Percentiles rank a stretch among this genome's conserved stretches.
phyloP scores from a whole-genome alignment of 2,888 invertebrate genomes.

The Acrobasis suavella region DNA sequence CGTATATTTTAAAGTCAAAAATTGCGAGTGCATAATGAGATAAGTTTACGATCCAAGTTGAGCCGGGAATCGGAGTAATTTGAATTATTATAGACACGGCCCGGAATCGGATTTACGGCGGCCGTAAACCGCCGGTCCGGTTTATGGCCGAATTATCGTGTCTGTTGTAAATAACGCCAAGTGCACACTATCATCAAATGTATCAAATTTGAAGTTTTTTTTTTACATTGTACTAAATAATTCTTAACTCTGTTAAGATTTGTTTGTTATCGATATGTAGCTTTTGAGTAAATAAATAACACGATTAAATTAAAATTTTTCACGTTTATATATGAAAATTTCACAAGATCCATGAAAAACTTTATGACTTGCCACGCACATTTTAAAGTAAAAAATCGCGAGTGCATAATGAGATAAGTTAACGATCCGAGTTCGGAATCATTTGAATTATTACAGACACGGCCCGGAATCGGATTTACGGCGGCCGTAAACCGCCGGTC shows the following conservation, averaged over 20 bases:
- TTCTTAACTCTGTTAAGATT: too few relatives aligned
- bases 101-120: constrained; percentile 43
- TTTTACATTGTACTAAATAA: too few relatives aligned
- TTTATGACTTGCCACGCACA: not conserved
- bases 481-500: constrained; percentile 39
- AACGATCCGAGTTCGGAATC: constrained; percentile 23
- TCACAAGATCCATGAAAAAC: not conserved
- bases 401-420: constrained; percentile 28
- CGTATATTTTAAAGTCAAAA: not conserved
- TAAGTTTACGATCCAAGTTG: constrained; percentile 24
- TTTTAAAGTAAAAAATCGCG: constrained; percentile 4
- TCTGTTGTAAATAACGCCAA: constrained; percentile 23
- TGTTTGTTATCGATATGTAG: too few relatives aligned
- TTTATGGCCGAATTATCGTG: constrained; percentile 36
- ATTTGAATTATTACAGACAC: constrained; percentile 48
- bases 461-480: constrained; percentile 43
- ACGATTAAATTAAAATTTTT: too few relatives aligned
- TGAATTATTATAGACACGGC: constrained; percentile 47
- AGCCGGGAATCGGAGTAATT: constrained; percentile 28
- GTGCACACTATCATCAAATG: too few relatives aligned
- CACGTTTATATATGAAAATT: too few relatives aligned
- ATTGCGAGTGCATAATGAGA: constrained; percentile 24
- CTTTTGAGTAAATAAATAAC: too few relatives aligned
- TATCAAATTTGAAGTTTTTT: too few relatives aligned
- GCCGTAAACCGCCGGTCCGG: constrained; percentile 38